Evolutionary conservation across 2,113 vertebrate genomes (phyloP), one percentile per base, ranked within the genome.

Genomic region (Dryoscopus gambensis): DNA sequence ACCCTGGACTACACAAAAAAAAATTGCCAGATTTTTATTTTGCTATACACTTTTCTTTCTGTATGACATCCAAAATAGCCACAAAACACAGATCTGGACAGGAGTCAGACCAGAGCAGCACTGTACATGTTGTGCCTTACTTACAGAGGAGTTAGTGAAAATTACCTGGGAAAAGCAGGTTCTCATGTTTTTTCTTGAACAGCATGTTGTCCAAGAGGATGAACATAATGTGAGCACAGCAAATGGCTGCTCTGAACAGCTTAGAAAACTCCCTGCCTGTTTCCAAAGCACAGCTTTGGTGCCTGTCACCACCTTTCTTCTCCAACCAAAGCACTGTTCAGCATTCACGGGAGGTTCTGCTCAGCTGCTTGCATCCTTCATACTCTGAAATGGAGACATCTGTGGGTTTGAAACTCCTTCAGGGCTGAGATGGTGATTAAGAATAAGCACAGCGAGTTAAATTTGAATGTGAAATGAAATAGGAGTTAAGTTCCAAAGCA

Each of bases 391-490:
- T 70, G 55, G 79, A 95, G 83, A 81, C 68, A 90, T 86, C 68
- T 96, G 47, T 80, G 87, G 35, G 55, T 37, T 93, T 93, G 60
- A 90, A 90, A 83, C 75, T 92, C 90, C 82, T 94, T 90, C 67
- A 93, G 83, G 88, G 63, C 59, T 80, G 85, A 49, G 63, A 30
- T 69, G 50, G 16, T 90, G 85, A 90, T 93, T 94, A 93, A 89
- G 69, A 82, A 37, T 88, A 87, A 91, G 55, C 79, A 68, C 15
- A 52, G n/a, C 55, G 71, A 88, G 68, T 65, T 92, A 84, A 85
- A 93, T 95, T 92, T 94, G 70, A 94, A 92, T 93, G 31, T 80
- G 67, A 90, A 92, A 92, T 93, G 49, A 67, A 95, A 80, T 17
- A 90, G 23, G 14, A 90, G 85, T 57, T 87, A 69, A 76, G 33